Evolutionary conservation across 2,797 vertebrate species (phyloP).

Genomic region (Eidolon dupreanum): DNA sequence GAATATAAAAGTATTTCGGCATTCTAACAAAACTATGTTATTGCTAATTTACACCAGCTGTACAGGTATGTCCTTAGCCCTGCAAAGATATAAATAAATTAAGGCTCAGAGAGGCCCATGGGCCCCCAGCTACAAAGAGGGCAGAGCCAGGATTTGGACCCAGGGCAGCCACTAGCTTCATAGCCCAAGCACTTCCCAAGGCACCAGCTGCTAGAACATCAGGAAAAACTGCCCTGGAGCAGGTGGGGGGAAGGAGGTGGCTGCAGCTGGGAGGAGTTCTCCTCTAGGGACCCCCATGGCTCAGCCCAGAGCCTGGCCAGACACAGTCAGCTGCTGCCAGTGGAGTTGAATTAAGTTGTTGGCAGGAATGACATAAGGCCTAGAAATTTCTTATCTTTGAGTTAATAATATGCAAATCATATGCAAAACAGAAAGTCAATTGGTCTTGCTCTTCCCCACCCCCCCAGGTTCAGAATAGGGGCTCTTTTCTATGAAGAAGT

Average conservation of each 20-base stretch:
- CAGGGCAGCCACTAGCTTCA: background rate
- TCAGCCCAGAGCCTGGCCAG: constrained; percentile 64
- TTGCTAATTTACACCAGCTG: background rate
- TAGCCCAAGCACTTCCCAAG: background rate
- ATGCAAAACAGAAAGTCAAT: constrained; percentile 67
- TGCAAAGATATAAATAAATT: background rate
- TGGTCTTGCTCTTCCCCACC: constrained; percentile 45
- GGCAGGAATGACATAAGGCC: constrained; percentile 65
- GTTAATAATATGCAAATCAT: constrained; percentile 75
- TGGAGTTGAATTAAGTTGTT: constrained; percentile 68
- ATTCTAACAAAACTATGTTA: background rate
- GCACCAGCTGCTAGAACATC: background rate
- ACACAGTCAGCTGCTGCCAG: constrained; percentile 30
- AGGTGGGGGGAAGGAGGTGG: background rate
- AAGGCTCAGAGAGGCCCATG: background rate
- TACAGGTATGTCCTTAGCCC: background rate
- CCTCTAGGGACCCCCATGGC: constrained; percentile 9
- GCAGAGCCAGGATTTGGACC: background rate
- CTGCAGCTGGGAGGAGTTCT: background rate
- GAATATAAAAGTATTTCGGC: background rate
- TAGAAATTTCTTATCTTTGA: constrained; percentile 73
- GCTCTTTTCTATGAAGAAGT: constrained; percentile 36
- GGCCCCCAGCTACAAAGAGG: background rate
- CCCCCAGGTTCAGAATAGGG: background rate
- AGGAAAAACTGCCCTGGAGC: background rate